These are phyloP conservation scores for Mus caroli DNA, from an alignment of 2,797 vertebrate genomes.

Conservation along the genomic window DNA sequence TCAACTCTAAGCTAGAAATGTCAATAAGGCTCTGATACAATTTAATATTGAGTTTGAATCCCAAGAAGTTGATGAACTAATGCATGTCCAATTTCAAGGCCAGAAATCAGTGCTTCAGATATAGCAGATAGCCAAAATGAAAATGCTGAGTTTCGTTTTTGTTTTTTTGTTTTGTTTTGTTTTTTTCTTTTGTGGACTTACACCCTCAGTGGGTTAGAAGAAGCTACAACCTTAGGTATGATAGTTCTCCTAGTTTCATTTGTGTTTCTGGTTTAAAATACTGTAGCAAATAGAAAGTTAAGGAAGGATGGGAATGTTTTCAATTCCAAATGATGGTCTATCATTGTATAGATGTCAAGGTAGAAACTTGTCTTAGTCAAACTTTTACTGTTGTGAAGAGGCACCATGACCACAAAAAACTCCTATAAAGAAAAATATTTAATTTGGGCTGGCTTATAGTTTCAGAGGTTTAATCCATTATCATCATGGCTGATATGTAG, in stretches of 20 bases:
- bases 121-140: not conserved
- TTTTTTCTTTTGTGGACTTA: not conserved
- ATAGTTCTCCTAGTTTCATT: not conserved
- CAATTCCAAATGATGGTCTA: not conserved
- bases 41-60: not conserved
- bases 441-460: not conserved
- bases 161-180: too few relatives aligned
- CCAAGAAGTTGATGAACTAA: not conserved
- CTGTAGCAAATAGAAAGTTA: not conserved
- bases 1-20: not conserved
- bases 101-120: not conserved
- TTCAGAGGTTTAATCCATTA: not conserved
- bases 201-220: not conserved
- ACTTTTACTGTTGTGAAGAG: not conserved
- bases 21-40: not conserved
- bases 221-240: not conserved
- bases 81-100: not conserved
- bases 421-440: not conserved
- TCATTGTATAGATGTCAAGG: too few relatives aligned
- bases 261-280: not conserved
- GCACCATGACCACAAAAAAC: not conserved
- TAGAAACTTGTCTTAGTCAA: not conserved
- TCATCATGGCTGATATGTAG: not conserved
- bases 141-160: not conserved
- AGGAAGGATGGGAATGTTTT: not conserved